phyloP scores from a whole-genome alignment of 2,888 invertebrate genomes.

The Camptogramma bilineatum region DNA sequence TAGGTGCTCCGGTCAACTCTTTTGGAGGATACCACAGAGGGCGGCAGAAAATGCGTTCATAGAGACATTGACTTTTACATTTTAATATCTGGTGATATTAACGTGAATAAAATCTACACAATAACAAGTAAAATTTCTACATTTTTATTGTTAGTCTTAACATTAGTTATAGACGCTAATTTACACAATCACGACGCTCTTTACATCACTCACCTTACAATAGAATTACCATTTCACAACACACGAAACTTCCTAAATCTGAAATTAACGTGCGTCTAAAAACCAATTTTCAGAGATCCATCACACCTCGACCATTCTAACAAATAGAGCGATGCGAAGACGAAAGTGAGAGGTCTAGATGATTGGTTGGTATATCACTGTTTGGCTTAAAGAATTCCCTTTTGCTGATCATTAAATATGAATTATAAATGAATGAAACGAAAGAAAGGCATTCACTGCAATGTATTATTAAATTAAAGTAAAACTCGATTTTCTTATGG shows the following conservation, averaged over 20 bases:
- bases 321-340: slow-evolving; percentile 36
- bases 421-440: slow-evolving; percentile 84
- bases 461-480: slow-evolving; percentile 79
- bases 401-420: slow-evolving; percentile 85
- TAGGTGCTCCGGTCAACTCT: too few species aligned
- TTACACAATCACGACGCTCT: slow-evolving; percentile 74
- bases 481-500: slow-evolving; percentile 64
- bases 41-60: too few species aligned
- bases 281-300: slow-evolving; percentile 53
- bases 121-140: not conserved
- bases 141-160: slow-evolving; percentile 8
- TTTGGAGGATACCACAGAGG: too few species aligned
- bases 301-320: slow-evolving; percentile 39
- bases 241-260: slow-evolving; percentile 81
- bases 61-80: too few species aligned
- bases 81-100: too few species aligned
- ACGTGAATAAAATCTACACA: not conserved
- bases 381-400: slow-evolving; percentile 75
- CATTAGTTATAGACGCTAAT: slow-evolving; percentile 52
- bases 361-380: slow-evolving; percentile 58
- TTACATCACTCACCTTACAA: slow-evolving; percentile 67
- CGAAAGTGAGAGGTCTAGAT: slow-evolving; percentile 56
- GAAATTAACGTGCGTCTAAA: slow-evolving; percentile 79
- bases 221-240: slow-evolving; percentile 74
- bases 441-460: slow-evolving; percentile 79